Evolutionary conservation across 2,113 vertebrate genomes (phyloP).

Genomic region (Collichthys lucidus): DNA sequence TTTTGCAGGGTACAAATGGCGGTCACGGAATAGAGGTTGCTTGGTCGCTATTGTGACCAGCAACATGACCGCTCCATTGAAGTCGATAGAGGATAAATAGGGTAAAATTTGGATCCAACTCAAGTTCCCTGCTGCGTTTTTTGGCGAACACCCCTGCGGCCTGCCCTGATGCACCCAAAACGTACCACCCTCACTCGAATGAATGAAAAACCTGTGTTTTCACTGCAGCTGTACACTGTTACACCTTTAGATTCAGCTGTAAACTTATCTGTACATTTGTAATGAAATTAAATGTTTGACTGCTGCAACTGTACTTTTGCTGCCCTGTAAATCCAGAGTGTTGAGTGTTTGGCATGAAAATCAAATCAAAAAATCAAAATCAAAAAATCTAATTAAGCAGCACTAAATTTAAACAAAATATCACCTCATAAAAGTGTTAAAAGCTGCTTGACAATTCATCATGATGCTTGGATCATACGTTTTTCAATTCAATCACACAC

Average conservation of each 20-base stretch:
- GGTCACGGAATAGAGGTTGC: background rate
- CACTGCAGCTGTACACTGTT: too few relatives aligned
- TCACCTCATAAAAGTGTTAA: background rate
- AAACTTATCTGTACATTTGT: too few relatives aligned
- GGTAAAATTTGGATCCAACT: too few relatives aligned
- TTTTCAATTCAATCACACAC: background rate
- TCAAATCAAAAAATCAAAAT: background rate
- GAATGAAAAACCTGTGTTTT: too few relatives aligned
- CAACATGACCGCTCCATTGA: background rate
- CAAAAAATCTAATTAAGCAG: background rate
- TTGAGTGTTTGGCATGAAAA: too few relatives aligned
- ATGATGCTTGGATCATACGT: background rate
- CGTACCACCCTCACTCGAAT: too few relatives aligned
- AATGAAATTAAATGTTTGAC: too few relatives aligned
- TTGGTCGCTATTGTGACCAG: background rate
- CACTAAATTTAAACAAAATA: background rate
- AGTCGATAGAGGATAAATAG: background rate
- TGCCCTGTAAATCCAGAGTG: background rate
- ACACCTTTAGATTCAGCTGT: too few relatives aligned
- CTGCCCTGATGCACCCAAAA: too few relatives aligned
- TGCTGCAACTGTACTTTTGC: too few relatives aligned
- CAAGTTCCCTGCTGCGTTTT: too few relatives aligned
- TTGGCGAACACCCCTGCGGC: too few relatives aligned
- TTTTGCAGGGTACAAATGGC: background rate
- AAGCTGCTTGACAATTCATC: background rate